These are phyloP conservation scores for Cricetomys ansorgei DNA, from an alignment of 2,113 vertebrate genomes.

Conservation along the genomic window DNA sequence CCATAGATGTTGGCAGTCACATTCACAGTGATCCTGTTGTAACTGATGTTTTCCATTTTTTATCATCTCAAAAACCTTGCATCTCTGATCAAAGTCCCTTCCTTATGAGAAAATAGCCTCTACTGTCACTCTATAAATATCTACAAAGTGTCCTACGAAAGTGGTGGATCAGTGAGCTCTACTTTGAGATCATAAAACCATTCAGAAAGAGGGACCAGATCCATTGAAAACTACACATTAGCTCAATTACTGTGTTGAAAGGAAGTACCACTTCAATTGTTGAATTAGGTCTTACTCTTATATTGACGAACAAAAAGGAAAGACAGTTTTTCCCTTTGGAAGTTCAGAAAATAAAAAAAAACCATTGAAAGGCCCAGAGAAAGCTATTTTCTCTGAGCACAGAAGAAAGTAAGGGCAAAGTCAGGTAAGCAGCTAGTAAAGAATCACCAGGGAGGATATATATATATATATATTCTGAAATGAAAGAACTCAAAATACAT, in stretches of 20 bases:
- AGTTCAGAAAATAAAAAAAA: conserved; percentile 69
- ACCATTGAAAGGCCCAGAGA: background rate
- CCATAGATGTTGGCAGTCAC: background rate
- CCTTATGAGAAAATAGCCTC: conserved; percentile 25
- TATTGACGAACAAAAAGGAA: background rate
- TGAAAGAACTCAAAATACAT: background rate
- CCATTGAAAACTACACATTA: conserved; percentile 35
- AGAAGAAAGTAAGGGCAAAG: conserved; percentile 32
- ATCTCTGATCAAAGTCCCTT: conserved; percentile 57
- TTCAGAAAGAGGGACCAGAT: conserved; percentile 3
- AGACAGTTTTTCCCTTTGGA: background rate
- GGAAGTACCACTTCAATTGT: background rate
- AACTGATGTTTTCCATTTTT: background rate
- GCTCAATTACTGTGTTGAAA: conserved; percentile 64
- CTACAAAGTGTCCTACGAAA: conserved; percentile 46
- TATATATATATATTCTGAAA: no score
- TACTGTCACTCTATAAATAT: conserved; percentile 48
- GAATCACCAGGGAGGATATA: background rate
- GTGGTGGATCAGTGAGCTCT: background rate
- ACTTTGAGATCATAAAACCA: conserved; percentile 50
- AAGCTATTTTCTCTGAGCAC: conserved; percentile 52
- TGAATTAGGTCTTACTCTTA: conserved; percentile 58
- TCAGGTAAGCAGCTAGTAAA: conserved; percentile 58
- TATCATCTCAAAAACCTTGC: conserved; percentile 35
- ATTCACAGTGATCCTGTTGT: background rate